phyloP scores from a whole-genome alignment of 2,888 invertebrate genomes.

The Erebia palarica region DNA sequence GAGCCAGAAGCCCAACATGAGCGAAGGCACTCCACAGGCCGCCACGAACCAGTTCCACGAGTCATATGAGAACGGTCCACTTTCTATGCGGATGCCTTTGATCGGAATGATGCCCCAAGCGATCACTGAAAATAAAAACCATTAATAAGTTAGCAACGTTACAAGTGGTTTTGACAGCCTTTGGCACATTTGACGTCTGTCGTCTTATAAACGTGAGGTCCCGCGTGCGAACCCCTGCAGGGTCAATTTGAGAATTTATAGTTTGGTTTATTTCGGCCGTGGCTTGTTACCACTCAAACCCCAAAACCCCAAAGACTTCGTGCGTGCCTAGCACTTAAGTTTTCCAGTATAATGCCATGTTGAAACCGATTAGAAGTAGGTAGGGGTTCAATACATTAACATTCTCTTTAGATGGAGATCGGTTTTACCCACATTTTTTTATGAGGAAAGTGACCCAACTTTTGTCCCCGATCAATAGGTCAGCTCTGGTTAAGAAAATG shows the following conservation, averaged over 20 bases:
- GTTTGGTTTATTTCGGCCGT: too few species aligned
- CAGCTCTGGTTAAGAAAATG: background rate
- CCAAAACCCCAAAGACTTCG: too few species aligned
- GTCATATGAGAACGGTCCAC: slow-evolving; percentile 85
- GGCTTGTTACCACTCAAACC: too few species aligned
- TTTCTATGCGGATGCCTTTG: slow-evolving; percentile 82
- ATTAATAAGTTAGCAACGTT: background rate
- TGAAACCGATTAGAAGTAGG: too few species aligned
- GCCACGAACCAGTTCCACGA: slow-evolving; percentile 93
- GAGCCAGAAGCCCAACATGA: slow-evolving; percentile 86
- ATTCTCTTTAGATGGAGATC: background rate
- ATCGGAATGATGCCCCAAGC: slow-evolving; percentile 91
- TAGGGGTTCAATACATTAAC: too few species aligned
- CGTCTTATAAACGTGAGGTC: too few species aligned
- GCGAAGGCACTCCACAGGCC: slow-evolving; percentile 87
- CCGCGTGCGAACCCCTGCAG: too few species aligned
- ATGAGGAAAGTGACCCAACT: background rate
- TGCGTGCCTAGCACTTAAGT: too few species aligned
- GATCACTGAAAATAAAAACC: slow-evolving; percentile 77
- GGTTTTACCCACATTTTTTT: background rate
- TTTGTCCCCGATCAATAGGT: background rate
- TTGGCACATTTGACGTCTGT: too few species aligned
- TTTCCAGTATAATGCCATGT: too few species aligned
- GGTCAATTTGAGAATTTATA: too few species aligned
- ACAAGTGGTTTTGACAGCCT: too few species aligned